Percentiles rank a stretch among this genome's conserved stretches.
These are phyloP conservation scores for Athrips mouffetella DNA, from an alignment of 2,888 invertebrate species.

Conservation along the genomic window DNA sequence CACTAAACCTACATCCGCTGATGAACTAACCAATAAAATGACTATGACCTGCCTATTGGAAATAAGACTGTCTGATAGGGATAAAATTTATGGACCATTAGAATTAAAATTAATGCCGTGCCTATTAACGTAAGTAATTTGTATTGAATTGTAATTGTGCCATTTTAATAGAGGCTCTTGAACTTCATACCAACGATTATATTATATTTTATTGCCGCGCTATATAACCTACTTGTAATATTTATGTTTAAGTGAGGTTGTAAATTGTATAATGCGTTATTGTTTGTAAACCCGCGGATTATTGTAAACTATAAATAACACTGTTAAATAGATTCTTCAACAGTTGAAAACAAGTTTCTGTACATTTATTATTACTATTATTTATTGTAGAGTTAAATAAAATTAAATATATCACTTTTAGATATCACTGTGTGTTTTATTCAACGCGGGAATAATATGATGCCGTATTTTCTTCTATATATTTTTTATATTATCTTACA, in stretches of 20 bases:
- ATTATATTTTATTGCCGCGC: no score
- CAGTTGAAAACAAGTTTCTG: no score
- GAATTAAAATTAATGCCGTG: neutral
- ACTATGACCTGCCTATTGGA: neutral
- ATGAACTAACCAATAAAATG: neutral
- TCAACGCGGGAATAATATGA: no score
- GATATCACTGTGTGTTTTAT: neutral
- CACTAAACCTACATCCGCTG: neutral
- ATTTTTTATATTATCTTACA: no score
- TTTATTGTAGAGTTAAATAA: neutral
- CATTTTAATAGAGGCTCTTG: slow-evolving; percentile 1
- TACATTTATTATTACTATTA: neutral
- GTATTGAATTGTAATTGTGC: neutral
- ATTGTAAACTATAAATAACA: no score
- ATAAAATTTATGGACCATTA: slow-evolving; percentile 6
- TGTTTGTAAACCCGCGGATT: neutral
- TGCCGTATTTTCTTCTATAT: no score
- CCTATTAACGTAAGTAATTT: neutral
- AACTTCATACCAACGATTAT: neutral
- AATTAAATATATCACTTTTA: neutral
- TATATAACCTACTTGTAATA: no score
- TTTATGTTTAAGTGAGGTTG: neutral
- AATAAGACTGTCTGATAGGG: slow-evolving; percentile 30
- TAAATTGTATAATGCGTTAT: neutral
- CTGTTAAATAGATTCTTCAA: no score